Evolutionary conservation across 2,888 invertebrate genomes (phyloP), one percentile per base, ranked within the genome.

Genomic region (Tipula lateralis): DNA sequence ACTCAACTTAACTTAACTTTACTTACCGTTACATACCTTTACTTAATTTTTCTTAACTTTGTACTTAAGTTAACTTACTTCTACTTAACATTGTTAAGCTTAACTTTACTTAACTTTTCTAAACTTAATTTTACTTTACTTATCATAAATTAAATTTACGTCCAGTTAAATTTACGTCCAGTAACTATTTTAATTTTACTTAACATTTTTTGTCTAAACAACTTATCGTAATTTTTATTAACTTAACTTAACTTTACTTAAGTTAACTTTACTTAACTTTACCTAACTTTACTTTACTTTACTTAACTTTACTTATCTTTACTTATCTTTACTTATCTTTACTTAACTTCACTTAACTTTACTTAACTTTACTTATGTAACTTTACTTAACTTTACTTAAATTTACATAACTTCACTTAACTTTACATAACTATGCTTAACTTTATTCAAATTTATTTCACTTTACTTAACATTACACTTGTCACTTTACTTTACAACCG

Each of bases 1-100:
- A 81, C 81, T 29, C 29, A 81, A 81, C 81, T 81, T 81, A 29
- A 81, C 81, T 81, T 81, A 81, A 81, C 81, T 29, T 81, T 29
- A 29, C 29, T 29, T 81, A 81, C 24, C 81, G 13, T 81, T 29
- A 81, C 81, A n/a, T 81, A 81, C 24, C 81, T 29, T 81, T 29
- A 81, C 24, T 29, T 81, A 81, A 81, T 0, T 29, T 81, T 29
- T 29, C 29, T 29, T 81, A 81, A 81, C 81, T 29, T 81, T 29
- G n/a, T n/a, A 80, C 80, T 80, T 80, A 39, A 80, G 19, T 12
- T 80, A 9, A 81, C 81, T 29, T 81, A 81, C 24, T 29, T 81
- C 29, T 81, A 81, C 81, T 81, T 81, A 81, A 81, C 81, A n/a
- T 81, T 29, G 5, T 12, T 29, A 29, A 81, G 29, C 81, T 29